These are phyloP conservation scores for Tyto alba DNA, from an alignment of 2,113 vertebrate genomes.

Conservation along the genomic window DNA sequence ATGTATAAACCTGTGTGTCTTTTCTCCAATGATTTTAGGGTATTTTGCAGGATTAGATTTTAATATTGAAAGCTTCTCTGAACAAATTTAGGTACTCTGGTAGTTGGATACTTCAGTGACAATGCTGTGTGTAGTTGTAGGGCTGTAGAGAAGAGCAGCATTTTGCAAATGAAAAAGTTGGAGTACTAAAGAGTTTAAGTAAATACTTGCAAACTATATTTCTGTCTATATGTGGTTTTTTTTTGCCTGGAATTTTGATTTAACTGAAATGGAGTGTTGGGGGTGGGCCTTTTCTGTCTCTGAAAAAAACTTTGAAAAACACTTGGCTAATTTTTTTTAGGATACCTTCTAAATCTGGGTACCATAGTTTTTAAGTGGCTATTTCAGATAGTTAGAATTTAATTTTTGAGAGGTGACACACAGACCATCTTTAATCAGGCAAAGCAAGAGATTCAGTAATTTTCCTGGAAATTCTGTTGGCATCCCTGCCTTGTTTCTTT, in stretches of 20 bases:
- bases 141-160: background rate
- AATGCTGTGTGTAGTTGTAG: background rate
- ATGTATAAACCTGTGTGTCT: background rate
- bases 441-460: background rate
- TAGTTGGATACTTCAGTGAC: background rate
- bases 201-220: background rate
- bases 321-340: background rate
- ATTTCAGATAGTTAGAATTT: background rate
- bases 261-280: background rate
- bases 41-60: background rate
- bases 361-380: background rate
- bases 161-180: background rate
- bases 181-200: background rate
- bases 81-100: background rate
- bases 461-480: background rate
- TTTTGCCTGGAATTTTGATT: background rate
- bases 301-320: background rate
- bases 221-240: background rate
- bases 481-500: background rate
- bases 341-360: background rate
- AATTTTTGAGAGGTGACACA: background rate
- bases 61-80: background rate
- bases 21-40: background rate
- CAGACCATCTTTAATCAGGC: background rate
- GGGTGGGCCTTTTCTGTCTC: background rate